Base-by-base conservation (phyloP, 1,140 invertebrate genomes). In the Drosophila yakuba region DNA sequence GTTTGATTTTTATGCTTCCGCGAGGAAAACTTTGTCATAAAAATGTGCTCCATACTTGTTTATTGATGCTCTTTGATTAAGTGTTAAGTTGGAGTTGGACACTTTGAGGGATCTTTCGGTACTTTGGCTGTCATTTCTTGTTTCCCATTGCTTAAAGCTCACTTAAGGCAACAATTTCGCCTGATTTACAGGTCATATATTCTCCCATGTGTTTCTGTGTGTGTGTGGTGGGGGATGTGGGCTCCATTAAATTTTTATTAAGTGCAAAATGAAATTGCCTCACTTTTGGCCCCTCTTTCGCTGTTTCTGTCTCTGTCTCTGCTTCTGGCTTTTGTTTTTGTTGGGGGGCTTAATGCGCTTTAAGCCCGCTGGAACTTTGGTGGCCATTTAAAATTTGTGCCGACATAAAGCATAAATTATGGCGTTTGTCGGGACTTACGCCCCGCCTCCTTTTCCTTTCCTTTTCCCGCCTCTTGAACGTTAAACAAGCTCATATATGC, bases 221-320 rank as follows among this genome's bases (percentile, higher is more conserved):
- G 57, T 38, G 32, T 32, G 28, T 28, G 6, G 23, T 3, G 1
- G 35, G 36, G 44, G 44, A 38, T 66, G 54, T 75, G 61, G 41
- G 47, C 55, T 51, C 63, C 80, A 84, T 88, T 88, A 82, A 74
- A 78, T 80, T 84, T 83, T 81, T 86, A 86, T 86, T 76, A 88
- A 83, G 83, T 86, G 83, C 79, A 83, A 86, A 88, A 79, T 75
- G 76, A 88, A 83, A 80, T 86, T 82, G 83, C 64, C 64, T 76
- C 51, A 75, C 73, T 88, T 78, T 75, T 66, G 52, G 54, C 45
- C 61, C 17, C 47, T 14, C 38, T 14, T 14, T 5, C 8, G 41
- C 50, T 41, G n/a, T 52, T 12, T 23, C 36, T 66, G 52, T 36
- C 10, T 23, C 28, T 66, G n/a, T 52, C n/a, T 23, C 36, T 66